Conservation (phyloP, 1,140 invertebrate genomes). For the Conus ventricosus region DNA sequence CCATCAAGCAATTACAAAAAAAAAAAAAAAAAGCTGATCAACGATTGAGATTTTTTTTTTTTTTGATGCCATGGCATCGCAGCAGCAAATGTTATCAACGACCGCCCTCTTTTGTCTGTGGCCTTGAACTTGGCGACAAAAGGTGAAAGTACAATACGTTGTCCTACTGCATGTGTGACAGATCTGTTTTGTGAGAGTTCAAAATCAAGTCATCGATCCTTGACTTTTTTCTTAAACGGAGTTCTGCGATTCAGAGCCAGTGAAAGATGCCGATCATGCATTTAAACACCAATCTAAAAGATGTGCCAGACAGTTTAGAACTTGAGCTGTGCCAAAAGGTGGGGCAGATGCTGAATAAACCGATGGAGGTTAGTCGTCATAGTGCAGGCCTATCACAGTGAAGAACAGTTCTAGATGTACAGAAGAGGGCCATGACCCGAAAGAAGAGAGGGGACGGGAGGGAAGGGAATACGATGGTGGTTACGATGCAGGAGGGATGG, state of each 20-base stretch:
- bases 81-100: too few species aligned
- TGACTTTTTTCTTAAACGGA: background rate
- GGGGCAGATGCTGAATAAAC: constrained; percentile 23
- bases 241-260: background rate
- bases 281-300: constrained; percentile 13
- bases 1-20: too few species aligned
- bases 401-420: too few species aligned
- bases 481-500: too few species aligned
- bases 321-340: constrained; percentile 18
- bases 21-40: too few species aligned
- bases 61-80: too few species aligned
- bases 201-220: background rate
- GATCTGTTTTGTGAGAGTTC: background rate
- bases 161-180: background rate
- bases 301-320: background rate
- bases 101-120: too few species aligned
- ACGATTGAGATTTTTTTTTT: too few species aligned
- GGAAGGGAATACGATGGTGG: too few species aligned
- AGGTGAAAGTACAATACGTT: background rate
- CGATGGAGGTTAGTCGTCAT: constrained; percentile 4
- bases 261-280: constrained; percentile 12
- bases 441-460: too few species aligned
- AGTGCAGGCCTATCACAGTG: too few species aligned
- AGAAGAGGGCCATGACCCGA: too few species aligned
- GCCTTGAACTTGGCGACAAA: background rate